Conservation (phyloP, 2,797 vertebrate species). For the Xerus rutilus region DNA sequence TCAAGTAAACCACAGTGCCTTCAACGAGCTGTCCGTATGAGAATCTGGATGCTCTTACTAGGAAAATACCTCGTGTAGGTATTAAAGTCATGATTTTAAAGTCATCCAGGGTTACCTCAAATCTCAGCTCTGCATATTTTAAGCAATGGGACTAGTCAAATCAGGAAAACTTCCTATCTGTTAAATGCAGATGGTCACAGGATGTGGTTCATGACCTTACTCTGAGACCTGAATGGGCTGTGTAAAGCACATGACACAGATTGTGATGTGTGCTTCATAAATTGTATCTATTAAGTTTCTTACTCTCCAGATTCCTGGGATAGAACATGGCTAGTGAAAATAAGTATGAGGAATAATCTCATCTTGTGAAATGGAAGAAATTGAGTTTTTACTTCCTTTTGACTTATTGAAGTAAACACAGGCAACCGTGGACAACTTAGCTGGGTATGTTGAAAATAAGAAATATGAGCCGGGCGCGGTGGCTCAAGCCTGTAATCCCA, state of each 20-base stretch:
- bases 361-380: background rate
- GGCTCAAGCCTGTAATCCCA: too few relatives aligned
- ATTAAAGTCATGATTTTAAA: background rate
- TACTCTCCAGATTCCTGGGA: background rate
- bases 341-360: background rate
- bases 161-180: background rate
- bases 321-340: background rate
- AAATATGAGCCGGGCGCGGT: background rate
- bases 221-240: background rate
- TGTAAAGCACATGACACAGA: background rate
- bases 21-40: background rate
- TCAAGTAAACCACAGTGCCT: background rate
- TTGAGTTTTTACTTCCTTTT: constrained; percentile 1
- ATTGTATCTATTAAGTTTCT: background rate
- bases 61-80: background rate
- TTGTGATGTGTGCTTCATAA: background rate
- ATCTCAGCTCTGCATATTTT: background rate
- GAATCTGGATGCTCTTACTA: background rate
- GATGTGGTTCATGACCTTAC: background rate
- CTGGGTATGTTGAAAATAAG: background rate
- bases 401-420: background rate
- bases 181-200: background rate
- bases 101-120: background rate
- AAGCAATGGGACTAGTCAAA: background rate
- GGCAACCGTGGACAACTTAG: background rate